Evolutionary conservation across 2,797 vertebrate genomes (phyloP).

Genomic region (Bovichtus diacanthus): DNA sequence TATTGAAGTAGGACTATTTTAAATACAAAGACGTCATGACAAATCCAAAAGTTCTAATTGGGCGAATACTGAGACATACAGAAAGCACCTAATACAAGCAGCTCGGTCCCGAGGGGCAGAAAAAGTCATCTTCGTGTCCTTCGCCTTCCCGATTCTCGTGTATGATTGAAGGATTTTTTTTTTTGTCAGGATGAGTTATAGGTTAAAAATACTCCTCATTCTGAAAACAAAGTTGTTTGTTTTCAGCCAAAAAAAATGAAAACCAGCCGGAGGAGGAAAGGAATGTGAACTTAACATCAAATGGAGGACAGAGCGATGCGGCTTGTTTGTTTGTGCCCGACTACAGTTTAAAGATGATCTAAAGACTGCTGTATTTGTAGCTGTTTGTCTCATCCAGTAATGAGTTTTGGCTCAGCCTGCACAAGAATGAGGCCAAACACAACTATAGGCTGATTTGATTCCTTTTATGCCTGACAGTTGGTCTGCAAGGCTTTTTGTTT

Average conservation of each 20-base stretch:
- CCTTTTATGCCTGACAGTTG: slow-evolving; percentile 3
- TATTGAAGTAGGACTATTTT: slow-evolving; percentile 29
- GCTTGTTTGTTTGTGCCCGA: slow-evolving; percentile 39
- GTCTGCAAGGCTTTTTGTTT: slow-evolving; percentile 3
- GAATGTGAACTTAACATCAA: slow-evolving; percentile 35
- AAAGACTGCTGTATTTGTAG: slow-evolving; percentile 24
- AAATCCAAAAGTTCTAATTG: slow-evolving; percentile 16
- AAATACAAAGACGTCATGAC: slow-evolving; percentile 13
- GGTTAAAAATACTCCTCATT: slow-evolving; percentile 53
- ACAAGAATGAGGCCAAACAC: slow-evolving; percentile 37
- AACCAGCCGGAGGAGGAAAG: slow-evolving; percentile 26
- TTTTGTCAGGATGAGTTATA: slow-evolving; percentile 22
- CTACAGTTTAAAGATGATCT: slow-evolving; percentile 46
- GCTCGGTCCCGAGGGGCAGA: slow-evolving; percentile 7
- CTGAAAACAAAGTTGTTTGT: slow-evolving; percentile 41
- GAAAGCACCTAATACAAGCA: background rate
- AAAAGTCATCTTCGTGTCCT: slow-evolving; percentile 7
- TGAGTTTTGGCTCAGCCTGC: slow-evolving; percentile 48
- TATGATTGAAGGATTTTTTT: slow-evolving; percentile 28
- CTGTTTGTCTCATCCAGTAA: slow-evolving; percentile 33
- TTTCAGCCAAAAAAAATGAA: slow-evolving; percentile 24
- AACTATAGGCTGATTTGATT: slow-evolving; percentile 15
- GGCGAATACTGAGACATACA: slow-evolving; percentile 22
- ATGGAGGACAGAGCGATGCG: slow-evolving; percentile 3
- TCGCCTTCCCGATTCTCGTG: background rate